Conservation (phyloP, 2,797 vertebrate genomes). For the Coluber constrictor region DNA sequence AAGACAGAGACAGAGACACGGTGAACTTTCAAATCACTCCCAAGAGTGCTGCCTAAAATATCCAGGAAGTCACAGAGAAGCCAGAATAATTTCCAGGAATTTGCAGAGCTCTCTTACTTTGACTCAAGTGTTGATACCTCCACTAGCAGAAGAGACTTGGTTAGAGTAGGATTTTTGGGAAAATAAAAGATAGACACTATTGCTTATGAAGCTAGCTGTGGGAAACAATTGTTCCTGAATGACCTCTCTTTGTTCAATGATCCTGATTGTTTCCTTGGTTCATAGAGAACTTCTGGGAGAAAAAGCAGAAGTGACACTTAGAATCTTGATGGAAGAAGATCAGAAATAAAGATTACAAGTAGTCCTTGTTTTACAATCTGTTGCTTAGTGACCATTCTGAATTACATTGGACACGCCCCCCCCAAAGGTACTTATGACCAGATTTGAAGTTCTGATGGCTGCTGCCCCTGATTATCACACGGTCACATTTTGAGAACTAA, state of each 20-base stretch:
- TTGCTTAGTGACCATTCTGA: not conserved
- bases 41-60: not conserved
- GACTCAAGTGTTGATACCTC: not conserved
- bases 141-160: not conserved
- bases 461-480: not conserved
- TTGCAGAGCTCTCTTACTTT: not conserved
- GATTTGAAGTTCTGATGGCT: not conserved
- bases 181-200: not conserved
- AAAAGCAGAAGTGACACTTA: not conserved
- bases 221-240: not conserved
- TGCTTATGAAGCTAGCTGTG: not conserved
- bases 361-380: not conserved
- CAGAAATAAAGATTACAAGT: not conserved
- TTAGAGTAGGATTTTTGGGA: not conserved
- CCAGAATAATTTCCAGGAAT: not conserved
- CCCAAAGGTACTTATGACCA: not conserved
- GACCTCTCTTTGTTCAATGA: not conserved
- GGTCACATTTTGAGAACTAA: not conserved
- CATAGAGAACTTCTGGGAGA: not conserved
- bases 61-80: not conserved
- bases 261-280: not conserved
- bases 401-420: not conserved
- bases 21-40: not conserved
- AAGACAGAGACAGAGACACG: not conserved
- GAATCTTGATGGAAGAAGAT: not conserved